Percentiles rank a stretch among this genome's conserved stretches.
Evolutionary conservation across 2,888 invertebrate species (phyloP).

Genomic region (Coremacera marginata): DNA sequence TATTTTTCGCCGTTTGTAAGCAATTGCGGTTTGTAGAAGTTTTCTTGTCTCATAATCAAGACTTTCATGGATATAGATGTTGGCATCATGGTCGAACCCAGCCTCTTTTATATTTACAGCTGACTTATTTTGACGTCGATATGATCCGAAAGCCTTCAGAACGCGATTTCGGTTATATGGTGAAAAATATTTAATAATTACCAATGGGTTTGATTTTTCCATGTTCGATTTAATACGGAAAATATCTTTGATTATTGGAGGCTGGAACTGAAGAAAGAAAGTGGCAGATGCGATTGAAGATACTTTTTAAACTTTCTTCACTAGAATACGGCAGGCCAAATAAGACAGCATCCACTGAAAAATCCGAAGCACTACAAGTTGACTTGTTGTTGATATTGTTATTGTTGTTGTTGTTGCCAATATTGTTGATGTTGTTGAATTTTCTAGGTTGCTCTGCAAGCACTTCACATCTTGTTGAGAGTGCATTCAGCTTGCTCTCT

Average conservation of each 20-base stretch:
- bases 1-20: neutral
- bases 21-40: neutral
- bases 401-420: too few relatives aligned
- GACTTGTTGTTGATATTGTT: too few relatives aligned
- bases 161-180: neutral
- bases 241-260: slow-evolving; percentile 1
- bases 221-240: neutral
- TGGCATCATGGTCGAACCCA: neutral
- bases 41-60: neutral
- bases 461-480: neutral
- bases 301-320: neutral
- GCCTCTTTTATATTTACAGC: neutral
- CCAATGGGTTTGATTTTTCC: neutral
- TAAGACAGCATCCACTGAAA: neutral
- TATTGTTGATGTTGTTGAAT: too few relatives aligned
- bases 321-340: neutral
- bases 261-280: neutral
- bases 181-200: neutral
- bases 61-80: neutral
- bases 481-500: neutral
- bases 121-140: neutral
- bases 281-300: neutral
- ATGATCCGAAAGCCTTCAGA: neutral
- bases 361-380: neutral
- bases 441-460: neutral